Percentiles rank a stretch among this genome's conserved stretches.
Conservation (phyloP, 2,113 vertebrate genomes). For the Crotalus horridus region DNA sequence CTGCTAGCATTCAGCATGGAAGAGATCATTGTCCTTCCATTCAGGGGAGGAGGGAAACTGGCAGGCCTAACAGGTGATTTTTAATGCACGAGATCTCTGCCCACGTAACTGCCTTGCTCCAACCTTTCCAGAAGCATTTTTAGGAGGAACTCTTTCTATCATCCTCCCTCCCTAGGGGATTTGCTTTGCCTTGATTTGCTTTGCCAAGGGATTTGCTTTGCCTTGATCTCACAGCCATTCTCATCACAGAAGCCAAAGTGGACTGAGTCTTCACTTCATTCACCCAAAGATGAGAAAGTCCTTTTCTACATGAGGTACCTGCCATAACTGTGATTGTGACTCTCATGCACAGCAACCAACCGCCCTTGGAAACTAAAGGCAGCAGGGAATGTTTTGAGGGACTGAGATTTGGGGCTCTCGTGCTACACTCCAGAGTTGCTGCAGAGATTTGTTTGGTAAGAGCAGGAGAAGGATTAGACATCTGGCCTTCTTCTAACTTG, state of each 20-base stretch:
- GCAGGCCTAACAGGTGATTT: not conserved
- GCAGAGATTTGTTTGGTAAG: not conserved
- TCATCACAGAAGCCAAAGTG: not conserved
- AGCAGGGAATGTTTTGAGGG: not conserved
- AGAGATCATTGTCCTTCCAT: not conserved
- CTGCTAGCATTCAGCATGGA: not conserved
- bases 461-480: not conserved
- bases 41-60: not conserved
- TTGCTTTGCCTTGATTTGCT: not conserved
- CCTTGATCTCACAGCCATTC: not conserved
- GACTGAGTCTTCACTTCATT: not conserved
- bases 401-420: not conserved
- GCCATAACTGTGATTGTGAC: not conserved
- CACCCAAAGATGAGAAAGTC: not conserved
- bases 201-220: not conserved
- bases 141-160: not conserved
- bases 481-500: not conserved
- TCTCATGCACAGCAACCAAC: not conserved
- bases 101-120: not conserved
- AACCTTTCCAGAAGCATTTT: not conserved
- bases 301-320: not conserved
- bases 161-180: not conserved
- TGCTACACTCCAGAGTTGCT: not conserved
- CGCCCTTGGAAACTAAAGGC: not conserved
- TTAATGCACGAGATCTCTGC: not conserved